Evolutionary conservation across 2,113 vertebrate species (phyloP).

Genomic region (Cervus canadensis): DNA sequence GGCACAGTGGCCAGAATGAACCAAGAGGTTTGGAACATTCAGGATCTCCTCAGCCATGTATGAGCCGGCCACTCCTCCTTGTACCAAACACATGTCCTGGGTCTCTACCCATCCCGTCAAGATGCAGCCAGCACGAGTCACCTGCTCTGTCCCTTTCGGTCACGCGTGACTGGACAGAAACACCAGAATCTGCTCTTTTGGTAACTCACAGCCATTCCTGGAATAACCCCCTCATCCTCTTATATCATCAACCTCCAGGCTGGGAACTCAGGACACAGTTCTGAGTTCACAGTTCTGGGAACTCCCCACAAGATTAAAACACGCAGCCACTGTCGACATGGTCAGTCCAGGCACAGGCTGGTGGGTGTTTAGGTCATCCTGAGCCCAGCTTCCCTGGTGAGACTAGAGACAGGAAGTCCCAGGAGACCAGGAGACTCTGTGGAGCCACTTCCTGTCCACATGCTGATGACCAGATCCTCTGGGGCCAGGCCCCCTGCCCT

Average conservation of each 20-base stretch:
- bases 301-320: neutral
- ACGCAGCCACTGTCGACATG: neutral
- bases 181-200: neutral
- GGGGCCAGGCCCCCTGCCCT: neutral
- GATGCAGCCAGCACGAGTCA: neutral
- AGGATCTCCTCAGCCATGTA: neutral
- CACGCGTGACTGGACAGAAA: neutral
- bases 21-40: neutral
- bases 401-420: neutral
- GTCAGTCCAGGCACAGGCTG: neutral
- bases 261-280: neutral
- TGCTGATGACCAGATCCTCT: neutral
- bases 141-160: neutral
- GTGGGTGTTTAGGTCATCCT: neutral
- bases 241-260: neutral
- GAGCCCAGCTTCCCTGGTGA: neutral
- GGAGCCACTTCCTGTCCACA: neutral
- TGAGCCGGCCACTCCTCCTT: neutral
- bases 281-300: neutral
- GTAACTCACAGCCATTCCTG: neutral
- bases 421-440: neutral
- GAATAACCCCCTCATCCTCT: neutral
- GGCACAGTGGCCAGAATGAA: neutral
- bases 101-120: neutral
- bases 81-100: fast-evolving